phyloP scores from a whole-genome alignment of 2,888 invertebrate genomes.

The Diadromus collaris region DNA sequence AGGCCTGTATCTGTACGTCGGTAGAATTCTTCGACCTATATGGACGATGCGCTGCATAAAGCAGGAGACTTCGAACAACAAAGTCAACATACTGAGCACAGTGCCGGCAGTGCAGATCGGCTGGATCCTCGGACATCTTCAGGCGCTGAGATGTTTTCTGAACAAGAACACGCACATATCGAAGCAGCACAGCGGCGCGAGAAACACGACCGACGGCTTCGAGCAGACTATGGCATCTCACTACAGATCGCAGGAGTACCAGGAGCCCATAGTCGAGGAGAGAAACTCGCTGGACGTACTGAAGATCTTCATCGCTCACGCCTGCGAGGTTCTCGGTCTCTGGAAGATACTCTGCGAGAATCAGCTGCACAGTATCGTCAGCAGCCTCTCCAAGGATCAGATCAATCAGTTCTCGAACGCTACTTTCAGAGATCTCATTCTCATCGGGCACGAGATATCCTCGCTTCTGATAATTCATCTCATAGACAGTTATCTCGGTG shows the following conservation, averaged over 20 bases:
- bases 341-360: constrained; percentile 97
- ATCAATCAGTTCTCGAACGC: constrained; percentile 83
- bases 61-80: constrained; percentile 76
- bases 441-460: constrained; percentile 89
- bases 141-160: constrained; percentile 88
- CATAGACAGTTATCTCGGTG: constrained; percentile 95
- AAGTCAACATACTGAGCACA: constrained; percentile 74
- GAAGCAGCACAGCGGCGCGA: constrained; percentile 72
- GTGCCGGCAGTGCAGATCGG: constrained; percentile 74
- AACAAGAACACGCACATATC: constrained; percentile 84
- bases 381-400: constrained; percentile 85
- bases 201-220: constrained; percentile 72
- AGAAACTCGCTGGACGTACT: constrained; percentile 89
- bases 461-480: constrained; percentile 90
- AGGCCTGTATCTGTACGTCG: constrained; percentile 95
- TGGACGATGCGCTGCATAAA: constrained; percentile 92
- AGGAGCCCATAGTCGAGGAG: constrained; percentile 83
- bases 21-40: constrained; percentile 92
- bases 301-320: constrained; percentile 87
- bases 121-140: constrained; percentile 88
- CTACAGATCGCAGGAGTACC: constrained; percentile 62
- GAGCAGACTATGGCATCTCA: constrained; percentile 72
- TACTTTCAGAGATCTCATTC: constrained; percentile 87
- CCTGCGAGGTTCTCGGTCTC: constrained; percentile 94
- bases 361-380: constrained; percentile 91